Conservation (phyloP, 2,113 vertebrate species). For the Isichthys henryi region DNA sequence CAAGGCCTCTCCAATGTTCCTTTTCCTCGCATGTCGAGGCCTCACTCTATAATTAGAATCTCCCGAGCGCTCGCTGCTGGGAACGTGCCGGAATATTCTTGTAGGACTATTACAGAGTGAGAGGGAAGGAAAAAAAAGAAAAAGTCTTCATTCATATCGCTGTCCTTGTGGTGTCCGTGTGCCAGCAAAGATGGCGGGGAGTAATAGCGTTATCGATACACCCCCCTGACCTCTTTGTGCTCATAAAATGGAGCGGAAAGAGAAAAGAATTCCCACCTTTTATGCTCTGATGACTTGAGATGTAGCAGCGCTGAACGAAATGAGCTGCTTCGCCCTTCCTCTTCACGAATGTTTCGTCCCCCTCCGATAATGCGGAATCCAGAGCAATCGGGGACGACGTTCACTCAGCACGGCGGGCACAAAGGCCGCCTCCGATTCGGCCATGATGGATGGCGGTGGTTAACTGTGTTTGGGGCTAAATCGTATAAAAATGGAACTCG, state of each 20-base stretch:
- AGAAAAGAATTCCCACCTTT: background rate
- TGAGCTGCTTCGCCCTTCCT: background rate
- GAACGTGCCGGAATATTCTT: background rate
- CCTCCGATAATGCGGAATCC: background rate
- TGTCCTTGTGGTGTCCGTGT: background rate
- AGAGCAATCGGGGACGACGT: background rate
- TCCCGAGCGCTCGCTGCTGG: slow-evolving; percentile 13
- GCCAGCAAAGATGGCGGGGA: background rate
- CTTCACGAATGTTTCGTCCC: background rate
- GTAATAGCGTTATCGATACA: background rate
- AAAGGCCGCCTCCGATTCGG: background rate
- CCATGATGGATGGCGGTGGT: slow-evolving; percentile 5
- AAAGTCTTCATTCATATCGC: background rate
- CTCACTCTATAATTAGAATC: slow-evolving; percentile 40
- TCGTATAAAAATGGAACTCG: background rate
- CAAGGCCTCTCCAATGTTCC: slow-evolving; percentile 28
- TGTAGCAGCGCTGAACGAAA: background rate
- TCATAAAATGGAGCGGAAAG: background rate
- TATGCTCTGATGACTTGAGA: background rate
- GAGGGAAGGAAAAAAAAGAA: background rate
- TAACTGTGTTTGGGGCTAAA: background rate
- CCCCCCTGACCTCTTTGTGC: background rate
- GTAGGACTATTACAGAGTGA: background rate
- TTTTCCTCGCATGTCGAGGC: slow-evolving; percentile 31
- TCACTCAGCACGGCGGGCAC: background rate